Evolutionary conservation across 2,888 invertebrate species (phyloP).

Genomic region (Protophormia terraenovae): DNA sequence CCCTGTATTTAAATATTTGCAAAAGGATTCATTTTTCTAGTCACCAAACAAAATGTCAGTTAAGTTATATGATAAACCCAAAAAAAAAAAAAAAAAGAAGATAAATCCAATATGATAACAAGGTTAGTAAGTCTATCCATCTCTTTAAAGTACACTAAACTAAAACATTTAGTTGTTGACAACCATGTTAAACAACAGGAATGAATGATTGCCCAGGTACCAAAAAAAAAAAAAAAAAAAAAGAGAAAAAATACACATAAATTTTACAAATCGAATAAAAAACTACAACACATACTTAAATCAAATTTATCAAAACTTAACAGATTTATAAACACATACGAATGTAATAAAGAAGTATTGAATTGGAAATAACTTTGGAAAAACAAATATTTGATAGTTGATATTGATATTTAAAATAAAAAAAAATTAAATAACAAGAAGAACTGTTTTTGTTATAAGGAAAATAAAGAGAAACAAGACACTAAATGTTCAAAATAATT

Average conservation of each 20-base stretch:
- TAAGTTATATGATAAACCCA: background rate
- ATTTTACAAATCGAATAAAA: background rate
- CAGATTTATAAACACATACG: too few relatives aligned
- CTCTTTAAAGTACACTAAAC: background rate
- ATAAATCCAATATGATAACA: constrained; percentile 35
- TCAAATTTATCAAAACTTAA: constrained; percentile 23
- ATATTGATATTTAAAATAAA: too few relatives aligned
- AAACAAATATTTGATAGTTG: too few relatives aligned
- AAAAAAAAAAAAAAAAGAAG: background rate
- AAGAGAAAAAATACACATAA: background rate
- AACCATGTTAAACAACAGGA: constrained; percentile 15
- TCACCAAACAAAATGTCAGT: constrained; percentile 28
- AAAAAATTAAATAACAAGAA: too few relatives aligned
- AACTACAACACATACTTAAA: background rate
- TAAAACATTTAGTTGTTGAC: constrained; percentile 37
- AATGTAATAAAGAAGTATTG: too few relatives aligned
- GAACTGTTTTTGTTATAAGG: too few relatives aligned
- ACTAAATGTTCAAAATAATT: too few relatives aligned
- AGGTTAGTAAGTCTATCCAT: constrained; percentile 24
- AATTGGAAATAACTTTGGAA: too few relatives aligned
- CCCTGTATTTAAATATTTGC: constrained; percentile 7
- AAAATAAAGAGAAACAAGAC: too few relatives aligned
- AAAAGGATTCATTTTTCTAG: constrained; percentile 9
- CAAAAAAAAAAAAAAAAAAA: background rate
- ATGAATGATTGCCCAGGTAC: constrained; percentile 18